Conservation (phyloP, 2,888 invertebrate species). For the Hylaea fasciaria region DNA sequence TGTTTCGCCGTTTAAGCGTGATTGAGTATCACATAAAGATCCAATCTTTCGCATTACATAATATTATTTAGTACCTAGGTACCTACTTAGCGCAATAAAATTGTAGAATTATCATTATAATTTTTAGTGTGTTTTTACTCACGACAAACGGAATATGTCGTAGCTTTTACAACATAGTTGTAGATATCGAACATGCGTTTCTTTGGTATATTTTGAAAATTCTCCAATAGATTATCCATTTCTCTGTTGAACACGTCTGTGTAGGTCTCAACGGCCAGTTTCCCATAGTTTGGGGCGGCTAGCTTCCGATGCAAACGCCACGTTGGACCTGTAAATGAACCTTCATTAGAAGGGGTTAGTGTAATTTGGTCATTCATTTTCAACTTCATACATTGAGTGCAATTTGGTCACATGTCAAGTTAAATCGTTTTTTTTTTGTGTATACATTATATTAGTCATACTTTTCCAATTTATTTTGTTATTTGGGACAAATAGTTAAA, state of each 20-base stretch:
- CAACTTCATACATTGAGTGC: too few relatives aligned
- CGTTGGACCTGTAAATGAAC: slow-evolving; percentile 50
- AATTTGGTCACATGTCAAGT: too few relatives aligned
- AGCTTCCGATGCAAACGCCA: slow-evolving; percentile 74
- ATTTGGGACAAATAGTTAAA: too few relatives aligned
- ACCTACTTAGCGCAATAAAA: too few relatives aligned
- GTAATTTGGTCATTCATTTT: too few relatives aligned
- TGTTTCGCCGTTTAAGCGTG: too few relatives aligned
- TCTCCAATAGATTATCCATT: slow-evolving; percentile 53
- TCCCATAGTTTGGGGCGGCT: slow-evolving; percentile 68
- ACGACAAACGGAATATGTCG: slow-evolving; percentile 70
- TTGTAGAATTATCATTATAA: not conserved
- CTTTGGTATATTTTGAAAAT: slow-evolving; percentile 36
- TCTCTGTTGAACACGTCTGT: slow-evolving; percentile 60
- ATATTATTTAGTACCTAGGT: too few relatives aligned
- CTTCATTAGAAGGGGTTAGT: not conserved
- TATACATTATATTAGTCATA: too few relatives aligned
- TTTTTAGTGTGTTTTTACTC: slow-evolving; percentile 44
- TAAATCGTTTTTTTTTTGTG: too few relatives aligned
- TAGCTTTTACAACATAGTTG: slow-evolving; percentile 55
- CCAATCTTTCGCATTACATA: too few relatives aligned
- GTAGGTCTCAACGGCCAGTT: slow-evolving; percentile 63
- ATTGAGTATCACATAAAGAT: too few relatives aligned
- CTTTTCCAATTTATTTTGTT: too few relatives aligned
- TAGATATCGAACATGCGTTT: slow-evolving; percentile 57